phyloP scores from a whole-genome alignment of 2,797 vertebrate species.

The Pangasius macronema region DNA sequence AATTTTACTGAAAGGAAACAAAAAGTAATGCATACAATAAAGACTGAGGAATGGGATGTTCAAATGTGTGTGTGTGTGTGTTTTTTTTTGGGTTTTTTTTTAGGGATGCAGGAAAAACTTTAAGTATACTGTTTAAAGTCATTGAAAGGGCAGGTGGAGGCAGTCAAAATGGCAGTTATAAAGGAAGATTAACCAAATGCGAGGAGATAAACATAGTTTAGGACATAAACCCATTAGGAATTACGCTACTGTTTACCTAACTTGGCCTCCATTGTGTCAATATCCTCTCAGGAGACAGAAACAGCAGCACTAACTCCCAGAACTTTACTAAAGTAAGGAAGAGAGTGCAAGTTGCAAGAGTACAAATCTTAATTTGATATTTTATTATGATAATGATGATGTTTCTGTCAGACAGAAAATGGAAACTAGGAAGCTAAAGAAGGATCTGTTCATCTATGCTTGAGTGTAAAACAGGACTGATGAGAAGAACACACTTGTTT shows the following conservation, averaged over 20 bases:
- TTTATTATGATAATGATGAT: background rate
- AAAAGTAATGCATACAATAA: background rate
- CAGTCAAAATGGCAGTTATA: slow-evolving; percentile 40
- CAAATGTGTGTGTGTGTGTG: no score
- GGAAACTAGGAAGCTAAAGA: background rate
- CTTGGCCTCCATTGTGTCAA: slow-evolving; percentile 19
- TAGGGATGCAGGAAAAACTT: background rate
- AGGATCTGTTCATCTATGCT: background rate
- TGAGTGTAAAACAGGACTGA: background rate
- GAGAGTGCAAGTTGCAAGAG: background rate
- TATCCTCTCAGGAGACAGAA: slow-evolving; percentile 18
- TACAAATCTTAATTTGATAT: background rate
- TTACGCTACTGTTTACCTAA: slow-evolving; percentile 45
- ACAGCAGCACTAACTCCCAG: slow-evolving; percentile 8
- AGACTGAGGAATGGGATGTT: background rate
- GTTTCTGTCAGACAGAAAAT: background rate
- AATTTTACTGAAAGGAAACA: background rate
- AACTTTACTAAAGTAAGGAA: background rate
- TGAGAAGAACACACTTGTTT: slow-evolving; percentile 51
- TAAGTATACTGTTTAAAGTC: background rate
- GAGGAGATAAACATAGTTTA: slow-evolving; percentile 63
- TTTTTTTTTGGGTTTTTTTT: no score
- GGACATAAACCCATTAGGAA: slow-evolving; percentile 60
- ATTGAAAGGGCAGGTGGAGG: slow-evolving; percentile 38
- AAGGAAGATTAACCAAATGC: slow-evolving; percentile 66